These are phyloP conservation scores for Erynnis tages DNA, from an alignment of 2,888 invertebrate genomes.

Conservation along the genomic window DNA sequence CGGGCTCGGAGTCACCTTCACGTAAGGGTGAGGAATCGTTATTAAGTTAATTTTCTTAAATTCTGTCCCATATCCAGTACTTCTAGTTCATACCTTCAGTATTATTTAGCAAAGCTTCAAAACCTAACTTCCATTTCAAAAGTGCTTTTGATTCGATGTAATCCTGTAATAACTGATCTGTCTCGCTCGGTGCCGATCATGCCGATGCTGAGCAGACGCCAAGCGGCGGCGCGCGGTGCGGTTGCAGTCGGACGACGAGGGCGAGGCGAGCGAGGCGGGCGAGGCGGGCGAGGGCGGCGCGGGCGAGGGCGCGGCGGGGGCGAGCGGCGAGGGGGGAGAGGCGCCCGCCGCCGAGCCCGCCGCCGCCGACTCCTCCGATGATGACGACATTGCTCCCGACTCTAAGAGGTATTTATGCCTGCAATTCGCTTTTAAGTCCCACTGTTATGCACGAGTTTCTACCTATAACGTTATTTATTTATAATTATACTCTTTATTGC, in stretches of 20 bases:
- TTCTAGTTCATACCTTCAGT: too few species aligned
- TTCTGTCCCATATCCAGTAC: too few species aligned
- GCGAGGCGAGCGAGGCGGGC: constrained; percentile 40
- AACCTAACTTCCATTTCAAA: too few species aligned
- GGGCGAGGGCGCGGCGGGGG: constrained; percentile 49
- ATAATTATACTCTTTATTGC: too few species aligned
- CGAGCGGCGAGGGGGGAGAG: constrained; percentile 66
- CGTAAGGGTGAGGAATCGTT: constrained; percentile 41
- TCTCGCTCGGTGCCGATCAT: too few species aligned
- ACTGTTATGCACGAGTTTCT: too few species aligned
- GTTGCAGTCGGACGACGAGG: constrained; percentile 82
- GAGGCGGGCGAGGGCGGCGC: constrained; percentile 65
- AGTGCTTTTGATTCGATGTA: too few species aligned
- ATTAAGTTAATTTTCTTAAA: too few species aligned
- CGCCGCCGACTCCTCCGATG: constrained; percentile 83
- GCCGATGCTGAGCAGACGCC: constrained; percentile 34
- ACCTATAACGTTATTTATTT: too few species aligned
- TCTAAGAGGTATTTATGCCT: constrained; percentile 28
- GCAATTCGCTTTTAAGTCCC: too few species aligned
- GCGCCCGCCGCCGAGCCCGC: constrained; percentile 51
- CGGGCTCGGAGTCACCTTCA: constrained; percentile 49
- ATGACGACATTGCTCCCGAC: constrained; percentile 62
- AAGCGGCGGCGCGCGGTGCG: constrained; percentile 76
- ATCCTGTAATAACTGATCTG: too few species aligned
- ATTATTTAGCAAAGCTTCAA: too few species aligned